Base-by-base conservation (phyloP, 2,888 invertebrate genomes). In the Sarcophaga rosellei region DNA sequence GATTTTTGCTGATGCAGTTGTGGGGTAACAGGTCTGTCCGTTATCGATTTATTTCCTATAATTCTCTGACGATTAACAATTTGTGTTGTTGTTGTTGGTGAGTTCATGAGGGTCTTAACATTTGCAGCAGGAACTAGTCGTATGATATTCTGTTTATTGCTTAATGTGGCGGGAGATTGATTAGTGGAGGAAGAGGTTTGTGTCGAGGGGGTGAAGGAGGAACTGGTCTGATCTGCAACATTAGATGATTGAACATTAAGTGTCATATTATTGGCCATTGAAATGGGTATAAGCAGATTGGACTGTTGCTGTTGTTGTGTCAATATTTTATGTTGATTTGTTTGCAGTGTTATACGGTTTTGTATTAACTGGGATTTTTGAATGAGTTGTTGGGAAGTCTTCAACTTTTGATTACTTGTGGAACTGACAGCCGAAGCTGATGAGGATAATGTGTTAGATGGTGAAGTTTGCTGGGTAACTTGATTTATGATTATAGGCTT, bases 401-500 rank as follows among this genome's bases (percentile, higher is more conserved):
- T 88, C 10, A 72, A 57, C 68, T 81, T 82, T 23, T 80, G 82
- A 63, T 83, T 53, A 53, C 17, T 17, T 35, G 35, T 35, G 35
- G 35, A 35, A 35, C 8, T 35, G 35, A 35, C 35, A 35, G 35
- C 35, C 35, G 35, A 35, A 53, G 53, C 44, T 62, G 21, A 68
- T 85, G 45, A 85, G 82, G 45, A 15, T 15, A 15, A 17, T 15
- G 15, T 53, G 15, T 17, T 53, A 17, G 68, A 23, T 35, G 75
- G 17, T 11, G 72, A 21, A 8, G 77, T 23, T 66, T 82, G 87
- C 44, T 17, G 88, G 17, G 87, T 85, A 11, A 89, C 77, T 88
- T 90, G 91, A 81, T 90, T 91, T 8, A 92, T 91, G n/a, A 92
- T 89, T 21, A 92, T 90, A 4, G 92, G 90, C 78, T 92, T 92